Conservation (phyloP, 2,888 invertebrate genomes). For the Drosophila neonasuta region DNA sequence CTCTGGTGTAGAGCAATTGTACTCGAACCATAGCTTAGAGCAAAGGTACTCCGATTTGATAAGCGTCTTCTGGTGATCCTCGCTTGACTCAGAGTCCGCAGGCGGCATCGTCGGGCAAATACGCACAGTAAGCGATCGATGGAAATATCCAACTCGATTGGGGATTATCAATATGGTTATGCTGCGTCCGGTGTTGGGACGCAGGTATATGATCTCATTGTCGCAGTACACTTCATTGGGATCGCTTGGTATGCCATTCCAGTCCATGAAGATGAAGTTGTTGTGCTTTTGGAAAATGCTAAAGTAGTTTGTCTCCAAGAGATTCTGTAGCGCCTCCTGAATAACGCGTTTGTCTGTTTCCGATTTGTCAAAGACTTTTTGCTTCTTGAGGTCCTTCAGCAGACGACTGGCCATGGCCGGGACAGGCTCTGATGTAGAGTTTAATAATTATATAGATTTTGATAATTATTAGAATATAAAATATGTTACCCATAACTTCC, state of each 20-base stretch:
- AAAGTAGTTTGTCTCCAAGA: conserved; percentile 73
- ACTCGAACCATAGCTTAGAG: conserved; percentile 70
- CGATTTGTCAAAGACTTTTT: conserved; percentile 67
- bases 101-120: conserved; percentile 64
- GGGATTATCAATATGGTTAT: conserved; percentile 77
- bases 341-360: conserved; percentile 74
- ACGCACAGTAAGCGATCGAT: conserved; percentile 67
- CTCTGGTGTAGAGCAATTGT: conserved; percentile 71
- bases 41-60: conserved; percentile 67
- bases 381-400: conserved; percentile 60
- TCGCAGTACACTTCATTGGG: conserved; percentile 78
- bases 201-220: conserved; percentile 72
- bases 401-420: conserved; percentile 62
- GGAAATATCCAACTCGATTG: conserved; percentile 69
- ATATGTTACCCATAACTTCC: conserved; percentile 62
- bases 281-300: conserved; percentile 63
- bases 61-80: conserved; percentile 37
- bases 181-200: conserved; percentile 74
- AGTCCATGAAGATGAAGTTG: conserved; percentile 75
- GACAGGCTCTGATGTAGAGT: conserved; percentile 55
- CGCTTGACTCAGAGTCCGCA: conserved; percentile 20
- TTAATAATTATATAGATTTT: neutral
- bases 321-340: conserved; percentile 61
- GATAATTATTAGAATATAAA: neutral
- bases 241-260: conserved; percentile 76